Evolutionary conservation across 2,888 invertebrate species (phyloP).

Genomic region (Lycocerus yunnanus): DNA sequence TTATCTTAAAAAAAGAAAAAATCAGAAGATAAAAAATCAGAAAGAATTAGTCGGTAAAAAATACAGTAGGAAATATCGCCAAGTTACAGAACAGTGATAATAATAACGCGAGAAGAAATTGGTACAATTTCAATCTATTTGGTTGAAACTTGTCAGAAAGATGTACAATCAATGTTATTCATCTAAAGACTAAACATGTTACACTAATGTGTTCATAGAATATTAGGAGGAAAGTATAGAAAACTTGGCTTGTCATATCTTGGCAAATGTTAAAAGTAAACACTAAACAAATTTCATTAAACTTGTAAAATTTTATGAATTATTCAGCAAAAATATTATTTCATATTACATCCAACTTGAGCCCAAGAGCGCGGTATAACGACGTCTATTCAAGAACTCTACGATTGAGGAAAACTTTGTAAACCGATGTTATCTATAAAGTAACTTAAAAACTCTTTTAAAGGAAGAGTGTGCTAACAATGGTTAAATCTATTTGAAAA

Average conservation of each 20-base stretch:
- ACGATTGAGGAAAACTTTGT: neutral
- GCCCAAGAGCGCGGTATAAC: neutral
- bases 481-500: neutral
- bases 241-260: neutral
- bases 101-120: no score
- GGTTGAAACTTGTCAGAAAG: no score
- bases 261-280: neutral
- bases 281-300: neutral
- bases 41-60: no score
- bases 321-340: neutral
- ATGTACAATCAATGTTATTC: no score
- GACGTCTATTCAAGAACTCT: neutral
- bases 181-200: neutral
- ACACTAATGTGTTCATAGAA: neutral
- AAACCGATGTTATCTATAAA: neutral
- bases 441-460: neutral
- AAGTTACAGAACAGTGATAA: no score
- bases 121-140: no score
- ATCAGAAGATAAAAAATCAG: no score
- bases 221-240: neutral
- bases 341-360: neutral
- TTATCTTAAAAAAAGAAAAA: no score
- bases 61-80: no score
- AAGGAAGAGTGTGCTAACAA: neutral
- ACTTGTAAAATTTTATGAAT: neutral